phyloP scores from a whole-genome alignment of 2,797 vertebrate species.

The Tympanoctomys barrerae region DNA sequence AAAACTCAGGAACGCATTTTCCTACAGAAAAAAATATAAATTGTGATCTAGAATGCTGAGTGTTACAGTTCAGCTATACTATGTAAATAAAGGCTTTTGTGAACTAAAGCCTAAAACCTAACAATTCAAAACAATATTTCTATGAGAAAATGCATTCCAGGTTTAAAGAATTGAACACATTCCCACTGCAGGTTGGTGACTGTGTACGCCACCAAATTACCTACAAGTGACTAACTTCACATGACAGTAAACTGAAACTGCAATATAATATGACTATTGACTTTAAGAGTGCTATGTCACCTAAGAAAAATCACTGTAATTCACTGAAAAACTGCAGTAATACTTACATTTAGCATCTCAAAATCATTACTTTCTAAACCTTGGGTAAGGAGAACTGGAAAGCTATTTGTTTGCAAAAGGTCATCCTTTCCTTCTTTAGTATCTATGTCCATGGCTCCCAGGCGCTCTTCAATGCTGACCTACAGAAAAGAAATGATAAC shows the following conservation, averaged over 20 bases:
- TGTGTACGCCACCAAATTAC: constrained; percentile 57
- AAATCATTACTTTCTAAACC: constrained; percentile 96
- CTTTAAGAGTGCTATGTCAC: neutral
- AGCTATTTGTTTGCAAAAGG: constrained; percentile 94
- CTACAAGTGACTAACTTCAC: neutral
- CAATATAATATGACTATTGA: neutral
- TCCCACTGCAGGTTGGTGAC: constrained; percentile 73
- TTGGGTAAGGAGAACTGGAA: constrained; percentile 95
- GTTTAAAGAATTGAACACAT: constrained; percentile 68
- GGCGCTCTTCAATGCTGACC: constrained; percentile 96
- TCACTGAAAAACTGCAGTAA: constrained; percentile 40
- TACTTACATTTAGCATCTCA: constrained; percentile 95
- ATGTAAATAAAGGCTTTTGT: constrained; percentile 77
- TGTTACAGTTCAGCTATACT: constrained; percentile 73
- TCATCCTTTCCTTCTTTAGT: constrained; percentile 88
- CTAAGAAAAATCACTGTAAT: constrained; percentile 55
- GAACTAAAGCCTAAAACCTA: constrained; percentile 77
- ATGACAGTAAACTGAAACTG: constrained; percentile 16
- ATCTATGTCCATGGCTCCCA: constrained; percentile 94
- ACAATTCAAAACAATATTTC: constrained; percentile 76
- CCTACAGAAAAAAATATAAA: constrained; percentile 86
- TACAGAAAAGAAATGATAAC: constrained; percentile 78
- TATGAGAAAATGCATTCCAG: constrained; percentile 86
- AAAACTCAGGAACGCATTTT: constrained; percentile 86
- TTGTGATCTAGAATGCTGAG: constrained; percentile 84